phyloP scores from a whole-genome alignment of 2,888 invertebrate genomes.

The Zeuzera pyrina region DNA sequence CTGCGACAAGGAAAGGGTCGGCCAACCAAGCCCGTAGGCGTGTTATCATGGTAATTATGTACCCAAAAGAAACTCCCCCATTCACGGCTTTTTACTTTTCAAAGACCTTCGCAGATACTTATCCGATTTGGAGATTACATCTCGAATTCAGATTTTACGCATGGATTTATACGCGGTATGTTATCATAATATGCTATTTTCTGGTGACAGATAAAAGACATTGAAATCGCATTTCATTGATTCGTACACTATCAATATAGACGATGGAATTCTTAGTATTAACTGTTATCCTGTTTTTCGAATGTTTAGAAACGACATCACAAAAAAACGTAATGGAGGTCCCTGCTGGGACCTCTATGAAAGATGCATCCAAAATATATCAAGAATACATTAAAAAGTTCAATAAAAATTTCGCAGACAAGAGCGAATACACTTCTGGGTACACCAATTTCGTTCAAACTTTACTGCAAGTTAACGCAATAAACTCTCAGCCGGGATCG shows the following conservation, averaged over 20 bases:
- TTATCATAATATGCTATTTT: neutral
- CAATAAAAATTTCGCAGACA: conserved; percentile 24
- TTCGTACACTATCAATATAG: too few species aligned
- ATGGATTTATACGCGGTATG: conserved; percentile 7
- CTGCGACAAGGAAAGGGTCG: conserved; percentile 40
- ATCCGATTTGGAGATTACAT: conserved; percentile 15
- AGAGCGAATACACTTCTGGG: conserved; percentile 29
- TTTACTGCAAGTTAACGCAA: conserved; percentile 30
- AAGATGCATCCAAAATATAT: conserved; percentile 18
- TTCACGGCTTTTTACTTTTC: conserved; percentile 24
- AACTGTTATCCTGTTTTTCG: too few species aligned
- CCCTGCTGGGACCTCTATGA: too few species aligned
- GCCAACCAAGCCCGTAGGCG: conserved; percentile 26
- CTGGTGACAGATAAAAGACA: neutral
- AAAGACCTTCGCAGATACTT: neutral
- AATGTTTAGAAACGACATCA: too few species aligned
- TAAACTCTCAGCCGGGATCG: conserved; percentile 24
- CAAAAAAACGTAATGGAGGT: too few species aligned
- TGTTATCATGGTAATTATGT: conserved; percentile 39
- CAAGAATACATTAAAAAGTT: conserved; percentile 18
- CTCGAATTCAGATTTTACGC: conserved; percentile 27
- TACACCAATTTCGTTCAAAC: conserved; percentile 36
- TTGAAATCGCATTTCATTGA: conserved; percentile 9
- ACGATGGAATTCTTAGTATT: too few species aligned
- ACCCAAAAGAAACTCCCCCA: conserved; percentile 23